Evolutionary conservation across 2,113 vertebrate species (phyloP), one percentile per base, ranked within the genome.

Genomic region (Trochalopteron elliotii): DNA sequence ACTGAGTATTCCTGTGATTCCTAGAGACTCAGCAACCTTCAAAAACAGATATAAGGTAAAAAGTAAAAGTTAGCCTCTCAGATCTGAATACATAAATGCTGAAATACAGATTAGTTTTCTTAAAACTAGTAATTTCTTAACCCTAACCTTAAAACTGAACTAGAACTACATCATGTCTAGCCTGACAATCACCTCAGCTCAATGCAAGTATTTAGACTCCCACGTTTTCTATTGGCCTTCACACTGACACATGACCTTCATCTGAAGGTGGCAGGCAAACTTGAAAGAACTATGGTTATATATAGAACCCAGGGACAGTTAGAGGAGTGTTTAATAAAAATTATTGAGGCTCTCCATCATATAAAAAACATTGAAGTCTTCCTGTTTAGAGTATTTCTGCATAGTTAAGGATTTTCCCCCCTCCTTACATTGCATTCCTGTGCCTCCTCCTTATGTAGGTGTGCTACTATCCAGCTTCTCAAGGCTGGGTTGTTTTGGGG

Each of bases 1-100:
- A 87, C 89, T 77, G 80, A 96, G 70, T 27, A 96, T 90, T 82
- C 96, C 96, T 57, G 96, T 85, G 96, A 98, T 97, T 87, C 98
- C 98, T 49, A 98, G 49, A 5, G 98, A 98, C 95, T 98, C 96
- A 9, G 98, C 98, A 72, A 98, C 97, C 98, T 98, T 83, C 77
- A 72, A 84, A 94, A 95, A 72, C 44, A 83, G 60, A 92, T 47
- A 78, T 0, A 83, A 52, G 33, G 13, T 70, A 19, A 21, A 87
- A 69, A 83, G 49, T 39, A 47, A 27, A 77, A 37, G n/a, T 84
- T 89, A 85, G 39, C 47, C 37, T 90, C 39, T 70, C 42, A 45
- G 24, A 22, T 44, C 50, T 80, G 71, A 89, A 69, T 28, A 60
- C 10, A 24, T 15, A 76, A 55, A 56, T 68, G 40, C 35, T 56